Evolutionary conservation across 2,113 vertebrate genomes (phyloP), one percentile per base, ranked within the genome.

Genomic region (Leptodactylus fuscus): DNA sequence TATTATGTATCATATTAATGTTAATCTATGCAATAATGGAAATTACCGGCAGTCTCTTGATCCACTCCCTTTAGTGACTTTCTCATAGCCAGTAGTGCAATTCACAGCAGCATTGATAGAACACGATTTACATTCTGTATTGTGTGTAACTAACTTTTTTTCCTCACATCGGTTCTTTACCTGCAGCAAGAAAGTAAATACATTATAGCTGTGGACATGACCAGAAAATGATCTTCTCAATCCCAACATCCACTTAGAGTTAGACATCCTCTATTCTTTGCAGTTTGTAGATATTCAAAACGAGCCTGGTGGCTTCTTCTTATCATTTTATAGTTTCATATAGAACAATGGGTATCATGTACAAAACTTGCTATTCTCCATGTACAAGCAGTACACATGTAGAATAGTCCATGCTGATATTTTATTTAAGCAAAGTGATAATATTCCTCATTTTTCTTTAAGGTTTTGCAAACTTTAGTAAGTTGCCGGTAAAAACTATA

Each of bases 1-100:
- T 65, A 29, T 2, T 13, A 62, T 27, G 1, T 13, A 48, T 34
- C n/a, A 22, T 62, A 29, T 22, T 27, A 41, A 18, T 32, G 41
- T n/a, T n/a, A n/a, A n/a, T n/a, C n/a, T n/a, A n/a, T n/a, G n/a
- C n/a, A n/a, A n/a, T n/a, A n/a, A 41, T 5, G 77, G 65, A 6
- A 20, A 18, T 53, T 94, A 95, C 94, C 94, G 94, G 94, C 95
- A 95, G 22, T 93, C 92, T 36, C 88, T 88, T 82, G 85, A 87
- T 0, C 94, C 93, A 1, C 88, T 88, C 12, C 87, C 85, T 0
- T 85, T 93, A 82, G 91, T 93, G 27, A 91, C 51, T 90, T 91
- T 94, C 76, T 15, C 88, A 67, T 91, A 94, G 36, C 93, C 94
- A 5, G 87, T 86, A 8, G 92, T 92, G 49, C 95, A 95, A 4